Evolutionary conservation across 2,888 invertebrate species (phyloP).

Genomic region (Hypsopygia costalis): DNA sequence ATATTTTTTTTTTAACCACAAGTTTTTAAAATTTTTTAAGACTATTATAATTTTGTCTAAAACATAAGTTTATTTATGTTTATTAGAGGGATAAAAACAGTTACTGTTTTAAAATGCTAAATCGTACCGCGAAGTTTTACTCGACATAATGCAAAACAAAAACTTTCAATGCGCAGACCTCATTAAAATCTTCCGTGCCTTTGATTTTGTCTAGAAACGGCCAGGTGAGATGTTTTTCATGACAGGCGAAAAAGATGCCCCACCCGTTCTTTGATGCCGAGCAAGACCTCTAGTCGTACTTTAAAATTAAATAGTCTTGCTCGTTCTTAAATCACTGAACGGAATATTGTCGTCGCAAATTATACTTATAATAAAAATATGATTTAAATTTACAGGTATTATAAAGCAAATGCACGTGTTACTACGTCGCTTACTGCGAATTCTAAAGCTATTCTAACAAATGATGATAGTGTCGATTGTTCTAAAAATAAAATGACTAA

Average conservation of each 20-base stretch:
- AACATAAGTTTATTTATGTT: too few relatives aligned
- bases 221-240: constrained; percentile 48
- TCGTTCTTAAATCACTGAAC: neutral
- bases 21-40: too few relatives aligned
- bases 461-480: too few relatives aligned
- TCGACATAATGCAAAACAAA: constrained; percentile 52
- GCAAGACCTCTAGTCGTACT: constrained; percentile 37
- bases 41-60: too few relatives aligned
- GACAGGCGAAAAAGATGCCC: constrained; percentile 41
- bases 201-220: constrained; percentile 71
- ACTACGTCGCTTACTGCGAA: constrained; percentile 22
- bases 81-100: neutral
- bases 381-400: constrained; percentile 19
- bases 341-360: neutral
- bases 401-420: constrained; percentile 10
- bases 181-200: constrained; percentile 78
- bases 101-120: constrained; percentile 18
- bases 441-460: constrained; percentile 23
- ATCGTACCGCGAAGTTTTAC: constrained; percentile 23
- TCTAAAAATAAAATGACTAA: constrained; percentile 30
- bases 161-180: constrained; percentile 69
- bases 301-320: constrained; percentile 25
- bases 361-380: neutral
- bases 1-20: too few relatives aligned
- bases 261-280: constrained; percentile 34